Evolutionary conservation across 1,140 invertebrate genomes (phyloP).

Genomic region (Heterodera carotae): DNA sequence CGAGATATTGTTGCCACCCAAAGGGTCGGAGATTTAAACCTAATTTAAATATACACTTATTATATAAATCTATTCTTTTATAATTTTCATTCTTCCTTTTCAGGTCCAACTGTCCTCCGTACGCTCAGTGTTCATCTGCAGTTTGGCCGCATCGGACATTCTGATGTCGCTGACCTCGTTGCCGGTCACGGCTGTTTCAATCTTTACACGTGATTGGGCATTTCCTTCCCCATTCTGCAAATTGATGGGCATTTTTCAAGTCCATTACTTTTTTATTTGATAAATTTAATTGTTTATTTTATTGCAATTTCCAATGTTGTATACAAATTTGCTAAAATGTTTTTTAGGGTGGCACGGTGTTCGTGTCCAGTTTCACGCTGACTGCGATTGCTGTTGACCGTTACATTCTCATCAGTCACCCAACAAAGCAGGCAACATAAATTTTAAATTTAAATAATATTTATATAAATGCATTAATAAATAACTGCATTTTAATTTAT

Average conservation of each 20-base stretch:
- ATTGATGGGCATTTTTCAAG: slow-evolving; percentile 64
- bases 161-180: slow-evolving; percentile 61
- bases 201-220: slow-evolving; percentile 65
- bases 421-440: slow-evolving; percentile 53
- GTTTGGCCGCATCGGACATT: slow-evolving; percentile 58
- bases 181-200: slow-evolving; percentile 62
- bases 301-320: background rate
- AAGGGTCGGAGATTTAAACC: too few species aligned
- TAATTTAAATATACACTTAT: too few species aligned
- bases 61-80: too few species aligned
- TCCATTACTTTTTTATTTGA: slow-evolving; percentile 29
- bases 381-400: slow-evolving; percentile 64
- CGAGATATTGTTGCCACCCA: too few species aligned
- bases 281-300: background rate
- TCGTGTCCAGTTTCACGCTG: slow-evolving; percentile 64
- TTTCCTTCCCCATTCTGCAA: slow-evolving; percentile 63
- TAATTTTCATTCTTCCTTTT: slow-evolving; percentile 13
- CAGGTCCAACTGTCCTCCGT: slow-evolving; percentile 60
- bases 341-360: slow-evolving; percentile 64
- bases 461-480: too few species aligned
- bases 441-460: background rate
- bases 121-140: slow-evolving; percentile 63
- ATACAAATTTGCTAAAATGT: background rate
- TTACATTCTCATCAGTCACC: slow-evolving; percentile 60
- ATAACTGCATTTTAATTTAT: too few species aligned